Conservation (phyloP, 2,888 invertebrate genomes). For the Tetragonisca angustula region DNA sequence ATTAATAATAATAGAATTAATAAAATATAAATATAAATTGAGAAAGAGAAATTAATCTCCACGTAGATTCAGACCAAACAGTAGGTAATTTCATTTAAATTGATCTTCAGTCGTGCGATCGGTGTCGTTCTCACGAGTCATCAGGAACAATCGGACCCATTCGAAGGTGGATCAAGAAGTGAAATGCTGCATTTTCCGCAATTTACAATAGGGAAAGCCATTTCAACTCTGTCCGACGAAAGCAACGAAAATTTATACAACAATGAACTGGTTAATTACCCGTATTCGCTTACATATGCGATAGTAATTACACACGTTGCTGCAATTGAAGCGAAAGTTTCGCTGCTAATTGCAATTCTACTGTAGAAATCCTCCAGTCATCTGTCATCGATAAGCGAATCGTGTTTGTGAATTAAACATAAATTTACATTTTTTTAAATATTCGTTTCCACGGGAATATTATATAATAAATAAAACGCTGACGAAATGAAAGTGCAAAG, state of each 20-base stretch:
- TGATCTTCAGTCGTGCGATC: constrained; percentile 22
- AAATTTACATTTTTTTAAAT: neutral
- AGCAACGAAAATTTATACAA: constrained; percentile 52
- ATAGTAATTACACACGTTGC: constrained; percentile 57
- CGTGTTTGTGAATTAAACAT: neutral
- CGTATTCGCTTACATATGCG: constrained; percentile 30
- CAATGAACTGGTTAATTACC: constrained; percentile 54
- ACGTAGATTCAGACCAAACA: neutral
- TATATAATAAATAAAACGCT: neutral
- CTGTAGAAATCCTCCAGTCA: constrained; percentile 23
- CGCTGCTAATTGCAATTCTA: constrained; percentile 34
- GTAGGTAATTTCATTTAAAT: neutral
- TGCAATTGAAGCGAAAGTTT: constrained; percentile 63
- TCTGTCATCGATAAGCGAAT: constrained; percentile 32
- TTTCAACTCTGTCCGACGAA: constrained; percentile 25
- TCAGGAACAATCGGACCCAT: constrained; percentile 18
- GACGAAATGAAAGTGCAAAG: constrained; percentile 5
- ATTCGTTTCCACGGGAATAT: neutral
- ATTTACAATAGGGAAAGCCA: constrained; percentile 57
- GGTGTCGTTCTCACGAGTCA: constrained; percentile 5
- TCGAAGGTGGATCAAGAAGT: constrained; percentile 4
- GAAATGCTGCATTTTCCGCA: constrained; percentile 51
- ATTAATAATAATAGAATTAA: neutral
- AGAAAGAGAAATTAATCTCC: constrained; percentile 14
- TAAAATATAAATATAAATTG: neutral